phyloP scores from a whole-genome alignment of 2,888 invertebrate genomes.

The Notodromas monacha region DNA sequence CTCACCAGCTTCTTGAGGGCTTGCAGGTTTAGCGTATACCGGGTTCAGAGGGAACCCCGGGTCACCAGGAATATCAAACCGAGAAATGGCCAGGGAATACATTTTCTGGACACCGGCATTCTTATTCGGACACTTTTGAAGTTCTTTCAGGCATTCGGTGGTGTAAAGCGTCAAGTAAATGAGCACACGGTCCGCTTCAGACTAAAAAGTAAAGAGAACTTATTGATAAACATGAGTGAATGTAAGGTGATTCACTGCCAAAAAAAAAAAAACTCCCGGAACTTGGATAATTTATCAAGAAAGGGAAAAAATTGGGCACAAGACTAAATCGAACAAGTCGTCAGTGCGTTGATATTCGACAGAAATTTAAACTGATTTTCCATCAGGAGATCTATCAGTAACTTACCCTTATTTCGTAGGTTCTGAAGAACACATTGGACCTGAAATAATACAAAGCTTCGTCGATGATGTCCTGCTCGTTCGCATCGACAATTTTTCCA shows the following conservation, averaged over 20 bases:
- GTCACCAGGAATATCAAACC: conserved; percentile 89
- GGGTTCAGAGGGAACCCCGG: conserved; percentile 72
- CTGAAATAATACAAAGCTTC: conserved; percentile 90
- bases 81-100: conserved; percentile 71
- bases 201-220: conserved; percentile 25
- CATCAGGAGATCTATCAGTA: not conserved
- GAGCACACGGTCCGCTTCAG: conserved; percentile 73
- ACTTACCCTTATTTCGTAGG: conserved; percentile 79
- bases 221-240: not conserved
- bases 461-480: conserved; percentile 67
- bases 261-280: not conserved
- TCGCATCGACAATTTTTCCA: conserved; percentile 24
- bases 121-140: conserved; percentile 65
- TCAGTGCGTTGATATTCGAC: not conserved
- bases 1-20: conserved; percentile 41
- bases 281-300: not conserved
- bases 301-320: not conserved
- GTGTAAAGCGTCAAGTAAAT: conserved; percentile 92
- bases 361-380: not conserved
- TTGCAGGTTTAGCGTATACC: conserved; percentile 59
- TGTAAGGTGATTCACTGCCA: not conserved
- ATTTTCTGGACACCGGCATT: conserved; percentile 54
- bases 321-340: conserved; percentile 1
- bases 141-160: conserved; percentile 75
- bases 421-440: conserved; percentile 94